A percentile compares a stretch with the other conserved stretches of the same genome.
These are phyloP conservation scores for Eremophila alpestris DNA, from an alignment of 2,797 vertebrate genomes.

Conservation along the genomic window DNA sequence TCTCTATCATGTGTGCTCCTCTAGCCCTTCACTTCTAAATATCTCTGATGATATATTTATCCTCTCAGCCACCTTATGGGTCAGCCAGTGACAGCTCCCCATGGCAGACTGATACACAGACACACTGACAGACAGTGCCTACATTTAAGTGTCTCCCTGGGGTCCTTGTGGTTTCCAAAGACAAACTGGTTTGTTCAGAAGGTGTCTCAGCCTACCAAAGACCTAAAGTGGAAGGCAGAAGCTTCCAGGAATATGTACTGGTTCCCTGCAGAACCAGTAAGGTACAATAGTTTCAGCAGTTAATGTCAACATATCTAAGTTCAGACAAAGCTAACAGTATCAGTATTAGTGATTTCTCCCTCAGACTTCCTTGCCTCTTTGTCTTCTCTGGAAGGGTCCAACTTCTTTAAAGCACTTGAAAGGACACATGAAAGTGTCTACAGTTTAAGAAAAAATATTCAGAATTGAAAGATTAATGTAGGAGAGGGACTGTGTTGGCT, in stretches of 20 bases:
- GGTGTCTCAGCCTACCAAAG: neutral
- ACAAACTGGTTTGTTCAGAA: neutral
- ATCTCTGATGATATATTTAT: neutral
- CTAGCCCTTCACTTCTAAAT: neutral
- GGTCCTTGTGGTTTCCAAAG: neutral
- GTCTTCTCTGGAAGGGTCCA: neutral
- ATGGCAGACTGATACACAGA: neutral
- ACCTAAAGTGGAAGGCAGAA: neutral
- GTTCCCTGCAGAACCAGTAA: neutral
- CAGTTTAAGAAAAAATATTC: neutral
- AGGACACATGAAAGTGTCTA: neutral
- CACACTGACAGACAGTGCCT: neutral
- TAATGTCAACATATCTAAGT: neutral
- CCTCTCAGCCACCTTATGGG: neutral
- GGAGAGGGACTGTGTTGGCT: neutral
- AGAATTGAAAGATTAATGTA: neutral
- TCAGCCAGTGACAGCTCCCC: neutral
- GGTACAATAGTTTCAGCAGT: neutral
- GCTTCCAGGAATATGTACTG: neutral
- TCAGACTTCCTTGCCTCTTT: neutral
- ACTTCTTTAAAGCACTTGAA: neutral
- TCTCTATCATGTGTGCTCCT: neutral
- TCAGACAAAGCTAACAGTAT: neutral
- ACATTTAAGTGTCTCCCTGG: neutral
- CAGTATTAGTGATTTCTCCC: neutral